Conservation (phyloP, 2,113 vertebrate species). For the Egretta garzetta region DNA sequence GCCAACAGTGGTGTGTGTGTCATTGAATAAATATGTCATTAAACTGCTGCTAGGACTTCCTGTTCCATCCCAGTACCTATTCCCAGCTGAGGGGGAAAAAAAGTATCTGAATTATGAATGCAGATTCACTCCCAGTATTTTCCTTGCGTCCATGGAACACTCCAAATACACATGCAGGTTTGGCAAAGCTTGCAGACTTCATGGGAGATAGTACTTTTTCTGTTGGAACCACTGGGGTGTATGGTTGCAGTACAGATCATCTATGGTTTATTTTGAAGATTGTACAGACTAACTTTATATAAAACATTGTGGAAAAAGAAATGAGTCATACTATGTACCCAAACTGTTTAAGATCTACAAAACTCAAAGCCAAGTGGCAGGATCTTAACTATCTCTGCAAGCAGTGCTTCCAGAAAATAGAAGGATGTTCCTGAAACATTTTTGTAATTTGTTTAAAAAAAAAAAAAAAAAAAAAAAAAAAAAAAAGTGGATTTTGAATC, state of each 20-base stretch:
- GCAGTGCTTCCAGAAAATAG: neutral
- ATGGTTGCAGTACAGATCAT: neutral
- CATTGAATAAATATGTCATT: neutral
- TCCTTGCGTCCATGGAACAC: neutral
- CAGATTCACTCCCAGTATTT: neutral
- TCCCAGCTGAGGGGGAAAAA: neutral
- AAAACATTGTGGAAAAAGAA: neutral
- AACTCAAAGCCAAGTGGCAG: neutral
- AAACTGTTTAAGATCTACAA: neutral
- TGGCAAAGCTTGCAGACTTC: neutral
- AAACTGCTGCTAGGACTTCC: neutral
- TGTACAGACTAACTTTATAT: neutral
- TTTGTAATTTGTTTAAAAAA: neutral
- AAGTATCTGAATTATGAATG: neutral
- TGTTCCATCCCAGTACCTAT: neutral
- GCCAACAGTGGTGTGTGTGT: neutral
- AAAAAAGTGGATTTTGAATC: neutral
- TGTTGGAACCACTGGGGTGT: neutral
- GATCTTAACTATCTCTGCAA: neutral
- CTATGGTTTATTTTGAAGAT: neutral
- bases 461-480: neutral
- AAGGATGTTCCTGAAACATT: neutral
- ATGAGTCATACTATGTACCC: fast-evolving
- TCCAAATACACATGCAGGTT: neutral
- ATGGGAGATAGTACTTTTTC: neutral